Percentiles rank a stretch among this genome's conserved stretches.
phyloP scores from a whole-genome alignment of 53 echinoderm and acorn worm species.

The Mesocentrotus franciscanus region DNA sequence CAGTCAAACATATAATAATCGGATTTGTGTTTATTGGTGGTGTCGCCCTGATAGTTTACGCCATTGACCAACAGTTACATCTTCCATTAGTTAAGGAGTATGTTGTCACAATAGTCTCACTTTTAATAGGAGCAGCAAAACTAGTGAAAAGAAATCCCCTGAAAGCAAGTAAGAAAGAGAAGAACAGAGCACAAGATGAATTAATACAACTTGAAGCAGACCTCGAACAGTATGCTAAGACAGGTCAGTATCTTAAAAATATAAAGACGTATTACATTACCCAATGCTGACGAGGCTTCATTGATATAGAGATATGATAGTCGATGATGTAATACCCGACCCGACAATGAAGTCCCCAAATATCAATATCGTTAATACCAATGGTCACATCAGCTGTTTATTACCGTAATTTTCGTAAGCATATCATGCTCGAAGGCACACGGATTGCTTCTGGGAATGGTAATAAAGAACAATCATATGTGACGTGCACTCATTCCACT shows the following conservation, averaged over 20 bases:
- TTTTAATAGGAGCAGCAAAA: background rate
- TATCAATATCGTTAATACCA: too few species aligned
- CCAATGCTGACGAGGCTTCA: background rate
- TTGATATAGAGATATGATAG: background rate
- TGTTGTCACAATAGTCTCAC: background rate
- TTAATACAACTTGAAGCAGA: background rate
- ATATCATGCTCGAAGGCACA: too few species aligned
- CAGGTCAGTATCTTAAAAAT: slow-evolving; percentile 9
- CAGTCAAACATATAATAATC: background rate
- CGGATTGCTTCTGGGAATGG: too few species aligned
- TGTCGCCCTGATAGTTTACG: background rate
- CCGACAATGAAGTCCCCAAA: too few species aligned
- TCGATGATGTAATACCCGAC: too few species aligned
- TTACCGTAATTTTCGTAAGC: too few species aligned
- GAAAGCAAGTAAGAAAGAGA: background rate
- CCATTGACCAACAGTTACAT: background rate
- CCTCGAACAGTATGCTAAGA: background rate
- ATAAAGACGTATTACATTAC: too few species aligned
- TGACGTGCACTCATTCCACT: too few species aligned
- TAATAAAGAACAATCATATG: too few species aligned
- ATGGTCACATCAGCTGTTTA: too few species aligned
- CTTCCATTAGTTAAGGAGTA: background rate
- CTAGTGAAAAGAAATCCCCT: background rate
- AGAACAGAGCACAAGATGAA: background rate
- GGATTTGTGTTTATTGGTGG: background rate